Conservation (phyloP, 2,113 vertebrate species). For the Mastomys natalensis region DNA sequence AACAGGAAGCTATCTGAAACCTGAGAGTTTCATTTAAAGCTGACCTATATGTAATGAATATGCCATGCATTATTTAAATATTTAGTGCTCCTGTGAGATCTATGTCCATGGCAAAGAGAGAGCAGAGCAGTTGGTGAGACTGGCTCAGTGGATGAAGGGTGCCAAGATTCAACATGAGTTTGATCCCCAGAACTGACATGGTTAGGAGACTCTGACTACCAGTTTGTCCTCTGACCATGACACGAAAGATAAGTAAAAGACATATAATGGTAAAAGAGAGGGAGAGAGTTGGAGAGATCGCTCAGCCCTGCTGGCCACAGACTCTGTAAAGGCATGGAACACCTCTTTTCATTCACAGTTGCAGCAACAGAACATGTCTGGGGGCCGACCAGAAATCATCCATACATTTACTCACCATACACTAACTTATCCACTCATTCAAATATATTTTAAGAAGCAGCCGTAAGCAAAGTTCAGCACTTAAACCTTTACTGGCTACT, state of each 20-base stretch:
- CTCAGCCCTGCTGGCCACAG: not conserved
- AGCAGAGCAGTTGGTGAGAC: not conserved
- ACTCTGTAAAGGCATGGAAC: no score
- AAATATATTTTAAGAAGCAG: not conserved
- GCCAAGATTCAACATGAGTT: not conserved
- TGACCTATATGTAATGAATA: not conserved
- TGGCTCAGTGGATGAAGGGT: not conserved
- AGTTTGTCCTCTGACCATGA: not conserved
- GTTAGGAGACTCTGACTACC: not conserved
- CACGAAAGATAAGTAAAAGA: not conserved
- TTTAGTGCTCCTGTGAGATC: not conserved
- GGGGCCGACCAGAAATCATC: not conserved
- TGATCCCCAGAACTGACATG: not conserved
- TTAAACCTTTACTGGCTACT: not conserved
- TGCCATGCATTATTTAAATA: not conserved
- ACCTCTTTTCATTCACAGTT: not conserved
- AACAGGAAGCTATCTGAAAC: not conserved
- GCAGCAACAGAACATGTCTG: no score
- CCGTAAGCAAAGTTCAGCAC: no score
- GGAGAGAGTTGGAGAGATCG: not conserved
- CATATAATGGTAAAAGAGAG: not conserved
- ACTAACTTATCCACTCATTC: not conserved
- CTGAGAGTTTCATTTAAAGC: not conserved
- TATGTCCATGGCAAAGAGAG: not conserved
- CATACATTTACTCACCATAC: not conserved